These are phyloP conservation scores for Dicrostonyx torquatus DNA, from an alignment of 2,797 vertebrate genomes.

Conservation along the genomic window DNA sequence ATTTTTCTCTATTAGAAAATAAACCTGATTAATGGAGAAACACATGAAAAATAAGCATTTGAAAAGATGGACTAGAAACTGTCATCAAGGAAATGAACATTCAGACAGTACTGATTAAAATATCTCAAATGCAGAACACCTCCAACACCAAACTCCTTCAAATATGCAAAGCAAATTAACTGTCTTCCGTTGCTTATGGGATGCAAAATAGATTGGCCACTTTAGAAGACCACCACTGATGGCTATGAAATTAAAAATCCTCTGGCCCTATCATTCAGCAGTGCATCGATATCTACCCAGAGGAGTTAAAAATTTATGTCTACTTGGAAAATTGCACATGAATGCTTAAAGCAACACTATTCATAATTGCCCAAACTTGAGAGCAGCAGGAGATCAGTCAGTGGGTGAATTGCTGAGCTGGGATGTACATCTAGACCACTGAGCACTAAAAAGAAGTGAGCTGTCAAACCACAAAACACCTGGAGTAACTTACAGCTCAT, in stretches of 20 bases:
- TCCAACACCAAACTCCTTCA: not conserved
- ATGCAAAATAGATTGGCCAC: not conserved
- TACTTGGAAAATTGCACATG: not conserved
- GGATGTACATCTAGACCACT: not conserved
- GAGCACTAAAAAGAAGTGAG: not conserved
- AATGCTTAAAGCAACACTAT: not conserved
- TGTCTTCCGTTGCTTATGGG: not conserved
- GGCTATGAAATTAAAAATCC: not conserved
- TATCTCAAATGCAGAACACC: not conserved
- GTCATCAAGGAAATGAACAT: not conserved
- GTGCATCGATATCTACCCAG: not conserved
- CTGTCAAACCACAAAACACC: not conserved
- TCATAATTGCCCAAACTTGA: not conserved
- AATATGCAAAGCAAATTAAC: not conserved
- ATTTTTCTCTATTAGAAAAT: not conserved
- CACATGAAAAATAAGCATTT: not conserved
- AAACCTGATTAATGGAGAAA: not conserved
- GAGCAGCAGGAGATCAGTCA: not conserved
- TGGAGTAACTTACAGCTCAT: not conserved
- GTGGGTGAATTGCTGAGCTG: not conserved
- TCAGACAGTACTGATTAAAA: not conserved
- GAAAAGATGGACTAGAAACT: not conserved
- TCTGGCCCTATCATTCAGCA: not conserved
- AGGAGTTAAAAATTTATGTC: conserved; percentile 5
- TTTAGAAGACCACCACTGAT: not conserved